Evolutionary conservation across 2,113 vertebrate genomes (phyloP), one percentile per base, ranked within the genome.

Genomic region (Heloderma charlesbogerti): DNA sequence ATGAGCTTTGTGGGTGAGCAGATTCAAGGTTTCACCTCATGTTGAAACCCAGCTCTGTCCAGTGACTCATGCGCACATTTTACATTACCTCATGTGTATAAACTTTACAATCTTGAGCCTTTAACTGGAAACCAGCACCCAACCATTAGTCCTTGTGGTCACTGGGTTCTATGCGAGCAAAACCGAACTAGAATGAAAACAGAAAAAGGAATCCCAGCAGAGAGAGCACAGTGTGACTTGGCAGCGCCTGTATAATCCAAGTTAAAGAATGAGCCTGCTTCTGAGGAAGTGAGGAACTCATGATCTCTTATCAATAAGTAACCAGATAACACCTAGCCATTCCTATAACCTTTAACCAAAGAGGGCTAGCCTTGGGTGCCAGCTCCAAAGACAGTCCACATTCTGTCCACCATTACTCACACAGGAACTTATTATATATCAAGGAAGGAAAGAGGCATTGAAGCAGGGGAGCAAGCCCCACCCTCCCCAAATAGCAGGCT

Each of bases 271-370:
- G 10, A 81, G 15, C 71, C 43, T 69, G 69, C 45, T 34, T 67
- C 18, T 37, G 6, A 63, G 78, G 78, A 67, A 60, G 69, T 13
- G n/a, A 34, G 29, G 22, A 91, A 88, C 79, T 10, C 10, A 22
- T 71, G 89, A 29, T 77, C 7, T 34, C 22, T 84, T 86, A 91
- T 92, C 88, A 94, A 81, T 93, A 88, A 95, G 66, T 94, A 93
- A 94, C 91, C 66, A 93, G 45, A 91, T 81, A 80, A 92, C 91
- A 92, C 25, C 51, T 22, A 82, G 82, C 15, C 71, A 54, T 18
- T 34, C 43, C n/a, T 79, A 43, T 90, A 90, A 95, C 92, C 92
- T 95, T 95, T 92, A 87, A 85, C 88, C 90, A 92, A 81, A 27
- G 57, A 90, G 31, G 18, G 87, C 80, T 86, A 80, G 85, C 27